Evolutionary conservation across 2,113 vertebrate species (phyloP).

Genomic region (Ceratotherium simum): DNA sequence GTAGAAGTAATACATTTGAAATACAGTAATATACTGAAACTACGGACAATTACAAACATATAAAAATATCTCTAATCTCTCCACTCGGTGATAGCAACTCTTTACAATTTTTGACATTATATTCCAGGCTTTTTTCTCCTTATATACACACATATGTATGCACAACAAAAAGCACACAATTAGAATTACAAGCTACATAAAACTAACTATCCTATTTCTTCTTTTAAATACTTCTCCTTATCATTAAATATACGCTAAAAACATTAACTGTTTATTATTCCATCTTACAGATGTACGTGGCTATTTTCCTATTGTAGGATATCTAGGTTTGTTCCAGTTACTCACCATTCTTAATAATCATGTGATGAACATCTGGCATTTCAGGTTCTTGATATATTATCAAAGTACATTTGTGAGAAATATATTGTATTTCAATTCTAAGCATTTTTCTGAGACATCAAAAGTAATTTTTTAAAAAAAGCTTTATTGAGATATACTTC

Average conservation of each 20-base stretch:
- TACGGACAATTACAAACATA: neutral
- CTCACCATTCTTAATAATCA: neutral
- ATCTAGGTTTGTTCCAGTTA: neutral
- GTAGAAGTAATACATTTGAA: neutral
- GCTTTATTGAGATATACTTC: neutral
- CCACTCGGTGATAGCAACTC: conserved; percentile 20
- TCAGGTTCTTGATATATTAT: neutral
- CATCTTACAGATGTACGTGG: neutral
- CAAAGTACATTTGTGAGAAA: neutral
- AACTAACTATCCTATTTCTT: neutral
- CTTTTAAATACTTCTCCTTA: conserved; percentile 22
- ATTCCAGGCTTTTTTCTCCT: neutral
- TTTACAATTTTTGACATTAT: neutral
- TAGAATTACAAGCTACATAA: neutral
- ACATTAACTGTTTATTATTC: neutral
- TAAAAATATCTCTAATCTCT: neutral
- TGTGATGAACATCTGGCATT: neutral
- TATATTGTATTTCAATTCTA: neutral
- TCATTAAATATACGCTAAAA: neutral
- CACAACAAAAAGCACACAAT: neutral
- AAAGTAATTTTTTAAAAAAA: neutral
- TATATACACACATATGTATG: neutral
- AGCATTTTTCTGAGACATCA: neutral
- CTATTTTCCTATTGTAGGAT: neutral
- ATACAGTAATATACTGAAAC: neutral